Evolutionary conservation across 2,888 invertebrate genomes (phyloP).

Genomic region (Allophyes oxyacanthae): DNA sequence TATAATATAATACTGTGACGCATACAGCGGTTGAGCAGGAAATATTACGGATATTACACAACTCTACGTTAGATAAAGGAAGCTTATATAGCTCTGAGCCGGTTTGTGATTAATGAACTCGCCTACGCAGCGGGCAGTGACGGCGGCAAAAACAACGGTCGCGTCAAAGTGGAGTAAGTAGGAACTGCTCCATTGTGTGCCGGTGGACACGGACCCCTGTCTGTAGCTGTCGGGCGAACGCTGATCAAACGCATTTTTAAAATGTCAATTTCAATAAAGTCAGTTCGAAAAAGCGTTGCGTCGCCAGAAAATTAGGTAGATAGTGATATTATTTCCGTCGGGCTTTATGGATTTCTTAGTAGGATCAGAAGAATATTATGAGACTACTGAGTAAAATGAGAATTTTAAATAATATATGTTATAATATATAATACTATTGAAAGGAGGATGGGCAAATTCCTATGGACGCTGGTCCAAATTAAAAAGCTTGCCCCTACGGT

Average conservation of each 20-base stretch:
- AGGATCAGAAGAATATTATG: background rate
- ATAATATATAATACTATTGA: no score
- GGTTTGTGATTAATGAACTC: slow-evolving; percentile 85
- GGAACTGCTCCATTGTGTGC: slow-evolving; percentile 74
- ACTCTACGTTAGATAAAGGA: slow-evolving; percentile 71
- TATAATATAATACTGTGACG: slow-evolving; percentile 39
- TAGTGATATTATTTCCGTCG: slow-evolving; percentile 9
- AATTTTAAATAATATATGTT: background rate
- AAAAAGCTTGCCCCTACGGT: no score
- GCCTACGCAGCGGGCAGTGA: slow-evolving; percentile 71
- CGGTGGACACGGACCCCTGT: slow-evolving; percentile 61
- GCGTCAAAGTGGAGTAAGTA: slow-evolving; percentile 77
- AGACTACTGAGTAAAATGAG: background rate
- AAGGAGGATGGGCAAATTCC: no score
- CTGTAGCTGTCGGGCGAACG: slow-evolving; percentile 57
- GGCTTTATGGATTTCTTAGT: slow-evolving; percentile 6
- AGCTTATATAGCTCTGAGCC: slow-evolving; percentile 77
- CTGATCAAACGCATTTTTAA: slow-evolving; percentile 54
- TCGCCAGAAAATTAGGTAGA: slow-evolving; percentile 14
- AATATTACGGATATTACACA: slow-evolving; percentile 57
- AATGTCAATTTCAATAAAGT: slow-evolving; percentile 38
- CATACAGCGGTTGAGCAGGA: slow-evolving; percentile 47
- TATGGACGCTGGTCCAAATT: no score
- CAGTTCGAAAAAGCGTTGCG: slow-evolving; percentile 11
- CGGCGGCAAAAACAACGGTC: slow-evolving; percentile 78